phyloP scores from a whole-genome alignment of 2,888 invertebrate genomes.

The Drosophila mulleri region DNA sequence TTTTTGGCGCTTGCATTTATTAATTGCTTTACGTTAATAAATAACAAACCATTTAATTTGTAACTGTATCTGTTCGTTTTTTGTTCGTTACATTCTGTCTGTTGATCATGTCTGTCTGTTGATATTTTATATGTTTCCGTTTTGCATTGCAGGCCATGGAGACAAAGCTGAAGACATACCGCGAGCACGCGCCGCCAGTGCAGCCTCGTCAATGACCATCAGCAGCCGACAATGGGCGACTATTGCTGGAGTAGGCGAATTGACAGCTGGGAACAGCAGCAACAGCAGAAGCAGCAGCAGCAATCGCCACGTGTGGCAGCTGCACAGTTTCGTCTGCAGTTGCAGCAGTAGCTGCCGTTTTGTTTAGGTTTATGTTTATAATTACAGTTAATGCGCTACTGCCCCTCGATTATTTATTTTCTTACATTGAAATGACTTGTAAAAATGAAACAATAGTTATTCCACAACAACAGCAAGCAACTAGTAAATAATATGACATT shows the following conservation, averaged over 20 bases:
- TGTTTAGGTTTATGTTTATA: slow-evolving; percentile 51
- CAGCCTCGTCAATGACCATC: slow-evolving; percentile 84
- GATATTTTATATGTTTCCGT: slow-evolving; percentile 1
- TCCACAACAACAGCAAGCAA: slow-evolving; percentile 12
- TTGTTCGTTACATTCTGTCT: slow-evolving; percentile 34
- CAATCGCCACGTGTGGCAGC: slow-evolving; percentile 14
- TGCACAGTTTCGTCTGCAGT: slow-evolving; percentile 22
- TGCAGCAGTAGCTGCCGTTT: slow-evolving; percentile 37
- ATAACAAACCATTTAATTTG: slow-evolving; percentile 42
- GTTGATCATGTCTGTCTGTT: background rate
- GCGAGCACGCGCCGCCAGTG: slow-evolving; percentile 82
- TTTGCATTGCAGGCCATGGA: slow-evolving; percentile 83
- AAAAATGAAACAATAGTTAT: slow-evolving; percentile 58
- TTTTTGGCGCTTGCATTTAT: slow-evolving; percentile 66
- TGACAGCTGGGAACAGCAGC: slow-evolving; percentile 19
- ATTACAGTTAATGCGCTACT: slow-evolving; percentile 47
- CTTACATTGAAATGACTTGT: slow-evolving; percentile 62
- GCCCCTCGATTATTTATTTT: slow-evolving; percentile 64
- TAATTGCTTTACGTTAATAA: slow-evolving; percentile 70
- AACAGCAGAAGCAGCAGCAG: slow-evolving; percentile 4
- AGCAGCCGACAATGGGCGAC: slow-evolving; percentile 45
- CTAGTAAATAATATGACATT: slow-evolving; percentile 35
- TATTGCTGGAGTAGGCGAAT: slow-evolving; percentile 43
- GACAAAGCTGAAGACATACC: slow-evolving; percentile 85
- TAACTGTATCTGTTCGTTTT: slow-evolving; percentile 49